phyloP scores from a whole-genome alignment of 2,113 vertebrate genomes.

The Caracal caracal region DNA sequence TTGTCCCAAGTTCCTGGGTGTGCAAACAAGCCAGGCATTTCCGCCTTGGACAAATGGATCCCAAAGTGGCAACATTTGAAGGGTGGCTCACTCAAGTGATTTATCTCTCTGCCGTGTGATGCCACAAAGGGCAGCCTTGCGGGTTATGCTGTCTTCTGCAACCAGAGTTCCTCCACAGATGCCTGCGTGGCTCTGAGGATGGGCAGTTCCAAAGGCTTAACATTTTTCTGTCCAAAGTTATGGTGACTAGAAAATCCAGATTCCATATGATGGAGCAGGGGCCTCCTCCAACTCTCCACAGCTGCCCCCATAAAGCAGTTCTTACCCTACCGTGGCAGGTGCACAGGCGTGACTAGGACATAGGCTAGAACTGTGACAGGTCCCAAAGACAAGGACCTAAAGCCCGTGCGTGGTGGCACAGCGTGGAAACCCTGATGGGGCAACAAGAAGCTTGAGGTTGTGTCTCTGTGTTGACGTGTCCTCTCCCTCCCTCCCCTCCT shows the following conservation, averaged over 20 bases:
- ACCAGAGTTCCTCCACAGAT: background rate
- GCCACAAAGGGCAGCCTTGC: background rate
- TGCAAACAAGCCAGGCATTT: background rate
- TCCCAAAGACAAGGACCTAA: background rate
- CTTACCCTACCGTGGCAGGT: accelerated
- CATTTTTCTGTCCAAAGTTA: background rate
- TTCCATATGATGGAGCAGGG: background rate
- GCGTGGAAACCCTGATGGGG: background rate
- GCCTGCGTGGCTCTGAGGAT: background rate
- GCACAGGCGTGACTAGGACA: background rate
- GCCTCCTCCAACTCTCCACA: background rate
- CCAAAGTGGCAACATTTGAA: background rate
- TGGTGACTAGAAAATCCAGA: background rate
- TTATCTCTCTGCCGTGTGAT: background rate
- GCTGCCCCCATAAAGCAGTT: background rate
- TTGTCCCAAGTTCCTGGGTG: background rate
- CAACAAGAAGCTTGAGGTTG: no score
- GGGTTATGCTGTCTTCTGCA: background rate
- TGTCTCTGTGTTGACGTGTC: accelerated
- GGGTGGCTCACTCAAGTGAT: background rate
- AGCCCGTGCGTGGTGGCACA: accelerated
- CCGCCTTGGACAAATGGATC: background rate
- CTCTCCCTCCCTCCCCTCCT: no score
- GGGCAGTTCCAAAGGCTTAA: background rate
- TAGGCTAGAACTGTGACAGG: background rate